Evolutionary conservation across 35 echinoderm and acorn worm species (phyloP).

Genomic region (Holothuria glaberrima): DNA sequence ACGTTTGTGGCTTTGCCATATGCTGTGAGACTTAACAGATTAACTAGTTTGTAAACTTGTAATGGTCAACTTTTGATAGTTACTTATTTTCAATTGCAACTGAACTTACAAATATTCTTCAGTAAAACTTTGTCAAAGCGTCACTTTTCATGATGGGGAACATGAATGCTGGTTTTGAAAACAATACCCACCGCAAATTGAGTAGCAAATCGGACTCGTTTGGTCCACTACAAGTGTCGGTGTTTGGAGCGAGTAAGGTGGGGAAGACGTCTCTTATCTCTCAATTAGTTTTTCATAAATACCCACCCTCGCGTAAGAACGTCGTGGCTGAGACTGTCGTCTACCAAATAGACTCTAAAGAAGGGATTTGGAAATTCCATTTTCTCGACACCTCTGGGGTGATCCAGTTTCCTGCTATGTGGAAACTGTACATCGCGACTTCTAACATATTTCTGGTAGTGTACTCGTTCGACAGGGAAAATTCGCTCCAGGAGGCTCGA

Average conservation of each 20-base stretch:
- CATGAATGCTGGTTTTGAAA: no score
- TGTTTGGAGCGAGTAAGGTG: background rate
- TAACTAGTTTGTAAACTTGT: no score
- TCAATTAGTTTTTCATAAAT: background rate
- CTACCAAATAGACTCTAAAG: background rate
- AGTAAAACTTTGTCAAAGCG: no score
- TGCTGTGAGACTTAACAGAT: no score
- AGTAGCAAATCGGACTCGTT: background rate
- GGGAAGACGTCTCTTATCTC: constrained; percentile 22
- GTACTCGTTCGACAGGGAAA: constrained; percentile 28
- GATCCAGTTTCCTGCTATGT: background rate
- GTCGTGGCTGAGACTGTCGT: background rate
- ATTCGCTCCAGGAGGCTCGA: constrained; percentile 8
- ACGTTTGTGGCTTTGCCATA: no score
- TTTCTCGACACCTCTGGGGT: constrained; percentile 15
- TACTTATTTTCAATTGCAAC: no score
- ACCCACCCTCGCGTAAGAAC: background rate
- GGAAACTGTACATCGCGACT: background rate
- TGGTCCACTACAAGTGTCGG: background rate
- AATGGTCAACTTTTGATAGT: no score
- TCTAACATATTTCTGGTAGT: constrained; percentile 5
- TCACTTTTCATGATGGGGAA: no score
- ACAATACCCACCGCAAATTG: no score
- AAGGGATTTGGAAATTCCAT: background rate
- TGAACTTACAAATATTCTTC: no score